phyloP scores from a whole-genome alignment of 2,113 vertebrate species.

The Aramus guarauna region DNA sequence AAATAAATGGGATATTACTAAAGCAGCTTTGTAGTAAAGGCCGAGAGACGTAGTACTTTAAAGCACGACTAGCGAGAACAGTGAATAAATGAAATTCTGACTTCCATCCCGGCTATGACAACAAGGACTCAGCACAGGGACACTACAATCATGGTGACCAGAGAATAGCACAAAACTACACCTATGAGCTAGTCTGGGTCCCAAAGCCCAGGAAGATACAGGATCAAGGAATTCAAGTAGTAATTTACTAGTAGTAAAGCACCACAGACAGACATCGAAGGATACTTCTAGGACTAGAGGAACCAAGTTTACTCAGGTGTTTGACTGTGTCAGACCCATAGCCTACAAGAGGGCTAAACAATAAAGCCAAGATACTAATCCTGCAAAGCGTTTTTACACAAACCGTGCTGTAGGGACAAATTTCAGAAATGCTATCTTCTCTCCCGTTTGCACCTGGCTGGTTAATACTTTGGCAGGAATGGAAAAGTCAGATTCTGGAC shows the following conservation, averaged over 20 bases:
- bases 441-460: background rate
- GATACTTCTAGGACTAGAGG: background rate
- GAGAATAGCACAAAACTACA: background rate
- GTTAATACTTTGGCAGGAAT: background rate
- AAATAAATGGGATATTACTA: background rate
- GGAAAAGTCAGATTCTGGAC: background rate
- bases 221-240: background rate
- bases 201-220: background rate
- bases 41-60: background rate
- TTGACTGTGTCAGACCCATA: background rate
- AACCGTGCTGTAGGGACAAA: background rate
- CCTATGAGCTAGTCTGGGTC: background rate
- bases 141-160: background rate
- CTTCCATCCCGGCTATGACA: background rate
- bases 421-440: background rate
- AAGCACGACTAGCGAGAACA: background rate
- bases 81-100: background rate
- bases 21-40: background rate
- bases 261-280: fast-evolving
- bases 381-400: fast-evolving
- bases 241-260: background rate
- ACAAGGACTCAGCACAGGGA: background rate
- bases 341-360: background rate
- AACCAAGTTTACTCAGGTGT: background rate
- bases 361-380: background rate